A percentile compares a stretch with the other conserved stretches of the same genome.
phyloP scores from a whole-genome alignment of 2,797 vertebrate genomes.

The Capromys pilorides region DNA sequence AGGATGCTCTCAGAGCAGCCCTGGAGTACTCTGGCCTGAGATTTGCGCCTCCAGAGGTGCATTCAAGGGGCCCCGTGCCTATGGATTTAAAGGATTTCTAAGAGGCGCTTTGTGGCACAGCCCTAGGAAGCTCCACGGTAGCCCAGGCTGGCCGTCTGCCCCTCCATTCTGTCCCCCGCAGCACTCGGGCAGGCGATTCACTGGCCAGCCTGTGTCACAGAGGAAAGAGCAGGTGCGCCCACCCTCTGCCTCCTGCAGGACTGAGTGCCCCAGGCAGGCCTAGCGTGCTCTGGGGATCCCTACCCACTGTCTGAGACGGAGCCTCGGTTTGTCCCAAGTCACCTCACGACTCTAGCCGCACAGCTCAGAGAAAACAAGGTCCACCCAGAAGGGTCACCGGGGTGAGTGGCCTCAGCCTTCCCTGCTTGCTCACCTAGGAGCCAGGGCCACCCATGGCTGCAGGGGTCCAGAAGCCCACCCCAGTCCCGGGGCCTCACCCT shows the following conservation, averaged over 20 bases:
- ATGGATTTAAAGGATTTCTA: accelerated
- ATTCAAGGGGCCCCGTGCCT: not conserved
- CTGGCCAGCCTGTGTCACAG: accelerated
- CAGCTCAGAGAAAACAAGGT: not conserved
- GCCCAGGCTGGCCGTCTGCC: accelerated
- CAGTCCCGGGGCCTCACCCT: accelerated
- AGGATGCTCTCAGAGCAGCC: not conserved
- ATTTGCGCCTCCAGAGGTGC: accelerated
- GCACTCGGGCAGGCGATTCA: accelerated
- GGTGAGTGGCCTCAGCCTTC: too few relatives aligned
- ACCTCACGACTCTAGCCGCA: not conserved
- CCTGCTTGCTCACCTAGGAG: too few relatives aligned
- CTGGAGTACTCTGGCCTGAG: not conserved
- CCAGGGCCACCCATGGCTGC: not conserved
- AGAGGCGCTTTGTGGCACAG: accelerated
- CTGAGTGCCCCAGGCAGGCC: too few relatives aligned
- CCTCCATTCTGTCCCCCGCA: accelerated
- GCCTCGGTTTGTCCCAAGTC: not conserved
- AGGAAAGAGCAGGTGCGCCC: accelerated
- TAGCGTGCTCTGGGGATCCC: accelerated
- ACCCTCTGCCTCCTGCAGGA: not conserved
- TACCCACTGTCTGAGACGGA: not conserved
- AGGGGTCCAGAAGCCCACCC: not conserved
- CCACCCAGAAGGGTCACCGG: not conserved
- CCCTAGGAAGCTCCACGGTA: not conserved